Evolutionary conservation across 2,797 vertebrate species (phyloP), one percentile per base, ranked within the genome.

Genomic region (Sparus aurata): DNA sequence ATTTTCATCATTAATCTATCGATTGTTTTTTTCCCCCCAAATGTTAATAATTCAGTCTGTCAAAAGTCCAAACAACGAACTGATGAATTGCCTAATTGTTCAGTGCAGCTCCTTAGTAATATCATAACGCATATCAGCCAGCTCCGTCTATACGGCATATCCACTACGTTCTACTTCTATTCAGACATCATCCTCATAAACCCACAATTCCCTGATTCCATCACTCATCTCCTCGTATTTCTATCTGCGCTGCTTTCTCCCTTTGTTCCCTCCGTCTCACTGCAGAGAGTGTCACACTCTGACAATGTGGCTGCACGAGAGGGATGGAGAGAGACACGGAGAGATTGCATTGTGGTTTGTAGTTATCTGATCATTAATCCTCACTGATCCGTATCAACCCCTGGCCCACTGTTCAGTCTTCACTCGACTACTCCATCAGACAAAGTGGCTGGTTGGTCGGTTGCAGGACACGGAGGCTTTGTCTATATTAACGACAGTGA

Each of bases 351-450:
- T 93, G 91, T 87, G 86, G 80, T 90, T 84, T 80, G 82, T 76
- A 74, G 86, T 92, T 89, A 92, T 93, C 87, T 88, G 83, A 90
- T 89, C 90, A 91, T 92, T 93, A 94, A 93, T 94, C 90, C 86
- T 75, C 86, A 75, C 85, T 90, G 92, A 93, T 93, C 91, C 77
- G 77, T 77, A 91, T 93, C 91, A 92, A 89, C 86, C 84, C 85
- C 63, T 45, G 49, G 75, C 73, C 85, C 82, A 75, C 85, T 58
- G 81, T 81, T 88, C 83, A 43, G 82, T 85, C 85, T 76, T 78
- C 77, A 76, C 85, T 79, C 87, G 8, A 12, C 77, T 34, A 83
- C 86, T 87, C 89, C 87, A 85, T 91, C 90, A 85, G 75, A 91
- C 82, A 91, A 84, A 87, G 90, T 85, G 83, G 82, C 87, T 60